A percentile compares a stretch with the other conserved stretches of the same genome.
These are phyloP conservation scores for Atta colombica DNA, from an alignment of 1,140 invertebrate species.

Conservation along the genomic window DNA sequence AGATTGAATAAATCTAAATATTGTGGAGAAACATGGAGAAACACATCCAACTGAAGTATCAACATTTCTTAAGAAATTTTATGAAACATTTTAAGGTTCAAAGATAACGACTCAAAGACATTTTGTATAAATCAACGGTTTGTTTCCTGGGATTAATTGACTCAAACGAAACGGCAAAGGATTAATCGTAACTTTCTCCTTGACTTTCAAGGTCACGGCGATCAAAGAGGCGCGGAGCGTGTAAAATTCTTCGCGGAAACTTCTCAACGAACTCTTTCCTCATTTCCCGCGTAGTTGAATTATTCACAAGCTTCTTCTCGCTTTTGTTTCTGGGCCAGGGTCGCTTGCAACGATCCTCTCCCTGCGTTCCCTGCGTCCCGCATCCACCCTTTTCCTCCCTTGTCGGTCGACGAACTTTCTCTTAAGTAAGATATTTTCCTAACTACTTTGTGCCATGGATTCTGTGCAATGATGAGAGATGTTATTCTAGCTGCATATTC, in stretches of 20 bases:
- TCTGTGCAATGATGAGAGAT: constrained; percentile 34
- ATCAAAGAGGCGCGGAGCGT: constrained; percentile 70
- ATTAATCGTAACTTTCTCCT: constrained; percentile 45
- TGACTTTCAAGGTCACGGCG: constrained; percentile 67
- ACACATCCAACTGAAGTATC: background rate
- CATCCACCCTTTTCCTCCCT: background rate
- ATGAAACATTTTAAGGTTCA: background rate
- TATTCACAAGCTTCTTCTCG: constrained; percentile 86
- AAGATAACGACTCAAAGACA: background rate
- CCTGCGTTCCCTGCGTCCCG: constrained; percentile 23
- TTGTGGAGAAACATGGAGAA: background rate
- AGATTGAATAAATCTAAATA: no score
- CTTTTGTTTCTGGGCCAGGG: constrained; percentile 87
- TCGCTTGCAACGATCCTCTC: constrained; percentile 81
- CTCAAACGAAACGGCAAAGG: background rate
- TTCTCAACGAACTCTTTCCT: constrained; percentile 85
- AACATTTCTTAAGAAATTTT: background rate
- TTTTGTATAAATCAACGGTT: background rate
- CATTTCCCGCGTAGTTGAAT: constrained; percentile 86
- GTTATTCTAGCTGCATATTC: constrained; percentile 66
- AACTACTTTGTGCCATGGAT: constrained; percentile 74
- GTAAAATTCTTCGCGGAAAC: constrained; percentile 85
- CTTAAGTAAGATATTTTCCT: constrained; percentile 78
- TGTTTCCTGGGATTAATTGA: background rate
- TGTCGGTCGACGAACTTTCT: constrained; percentile 76